Percentiles rank a stretch among this genome's conserved stretches.
Conservation (phyloP, 2,888 invertebrate species). For the Caenorhabditis panamensis region DNA sequence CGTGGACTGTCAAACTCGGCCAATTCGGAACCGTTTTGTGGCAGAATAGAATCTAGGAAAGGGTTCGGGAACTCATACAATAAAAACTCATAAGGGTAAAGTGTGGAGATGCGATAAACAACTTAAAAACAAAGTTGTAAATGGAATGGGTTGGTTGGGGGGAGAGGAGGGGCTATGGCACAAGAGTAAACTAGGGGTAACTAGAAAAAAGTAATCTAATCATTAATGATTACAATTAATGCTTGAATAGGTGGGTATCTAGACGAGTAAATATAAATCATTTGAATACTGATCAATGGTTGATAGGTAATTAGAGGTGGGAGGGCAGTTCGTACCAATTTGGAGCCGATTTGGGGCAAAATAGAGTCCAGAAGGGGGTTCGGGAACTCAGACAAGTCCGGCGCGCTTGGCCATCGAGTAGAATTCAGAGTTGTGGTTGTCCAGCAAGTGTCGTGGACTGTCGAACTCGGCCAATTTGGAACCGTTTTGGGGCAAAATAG, state of each 20-base stretch:
- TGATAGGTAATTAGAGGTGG: constrained; percentile 5
- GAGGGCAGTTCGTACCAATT: no score
- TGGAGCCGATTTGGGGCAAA: constrained; percentile 69
- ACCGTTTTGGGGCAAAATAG: constrained; percentile 83
- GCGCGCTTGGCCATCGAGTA: constrained; percentile 82
- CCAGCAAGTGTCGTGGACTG: constrained; percentile 80
- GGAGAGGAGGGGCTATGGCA: no score
- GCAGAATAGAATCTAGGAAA: no score
- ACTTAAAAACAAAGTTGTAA: constrained; percentile 84
- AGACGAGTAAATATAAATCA: no score
- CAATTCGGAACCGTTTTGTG: constrained; percentile 82
- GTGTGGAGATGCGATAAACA: constrained; percentile 91
- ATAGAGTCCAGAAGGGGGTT: constrained; percentile 92
- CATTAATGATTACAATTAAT: not conserved
- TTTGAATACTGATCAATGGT: no score
- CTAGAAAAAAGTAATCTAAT: not conserved
- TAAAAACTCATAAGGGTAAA: no score
- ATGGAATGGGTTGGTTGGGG: constrained; percentile 89
- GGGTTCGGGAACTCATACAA: no score
- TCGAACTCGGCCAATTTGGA: constrained; percentile 82
- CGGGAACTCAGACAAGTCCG: constrained; percentile 59
- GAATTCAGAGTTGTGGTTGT: constrained; percentile 81
- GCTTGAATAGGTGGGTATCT: not conserved
- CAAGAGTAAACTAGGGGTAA: no score
- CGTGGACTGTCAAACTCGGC: constrained; percentile 82